A percentile compares a stretch with the other conserved stretches of the same genome.
These are phyloP conservation scores for Xerus inauris DNA, from an alignment of 2,113 vertebrate genomes.

Conservation along the genomic window DNA sequence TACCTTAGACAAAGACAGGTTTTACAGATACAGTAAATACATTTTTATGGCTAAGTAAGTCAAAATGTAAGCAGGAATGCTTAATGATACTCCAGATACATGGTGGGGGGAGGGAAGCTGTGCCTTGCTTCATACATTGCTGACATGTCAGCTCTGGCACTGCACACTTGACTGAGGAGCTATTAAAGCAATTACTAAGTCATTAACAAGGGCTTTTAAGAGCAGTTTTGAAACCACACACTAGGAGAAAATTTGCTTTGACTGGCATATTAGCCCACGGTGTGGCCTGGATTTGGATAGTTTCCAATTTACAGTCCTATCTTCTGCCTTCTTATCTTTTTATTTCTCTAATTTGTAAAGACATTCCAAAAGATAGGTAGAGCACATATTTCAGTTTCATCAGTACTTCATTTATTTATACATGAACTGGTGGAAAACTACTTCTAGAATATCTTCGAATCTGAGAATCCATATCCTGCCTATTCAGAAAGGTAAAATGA, in stretches of 20 bases:
- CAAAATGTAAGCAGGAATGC: conserved; percentile 55
- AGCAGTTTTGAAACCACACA: conserved; percentile 38
- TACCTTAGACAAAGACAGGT: neutral
- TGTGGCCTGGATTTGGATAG: conserved; percentile 11
- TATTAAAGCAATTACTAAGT: conserved; percentile 72
- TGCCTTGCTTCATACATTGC: neutral
- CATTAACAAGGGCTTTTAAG: conserved; percentile 67
- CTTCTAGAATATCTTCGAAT: neutral
- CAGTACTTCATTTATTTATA: neutral
- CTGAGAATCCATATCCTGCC: neutral
- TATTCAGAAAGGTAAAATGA: neutral
- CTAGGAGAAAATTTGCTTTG: conserved; percentile 61
- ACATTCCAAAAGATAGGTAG: neutral
- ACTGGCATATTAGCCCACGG: conserved; percentile 11
- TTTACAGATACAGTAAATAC: conserved; percentile 68
- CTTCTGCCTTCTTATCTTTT: neutral
- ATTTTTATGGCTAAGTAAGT: conserved; percentile 61
- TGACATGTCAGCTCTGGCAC: conserved; percentile 49
- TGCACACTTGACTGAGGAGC: conserved; percentile 63
- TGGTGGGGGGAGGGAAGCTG: neutral
- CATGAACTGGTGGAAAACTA: neutral
- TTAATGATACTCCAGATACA: conserved; percentile 24
- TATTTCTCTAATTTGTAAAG: conserved; percentile 29
- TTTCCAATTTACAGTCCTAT: neutral
- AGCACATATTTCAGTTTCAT: neutral